These are phyloP conservation scores for Monodelphis domestica DNA, from an alignment of 2,797 vertebrate genomes.

Conservation along the genomic window DNA sequence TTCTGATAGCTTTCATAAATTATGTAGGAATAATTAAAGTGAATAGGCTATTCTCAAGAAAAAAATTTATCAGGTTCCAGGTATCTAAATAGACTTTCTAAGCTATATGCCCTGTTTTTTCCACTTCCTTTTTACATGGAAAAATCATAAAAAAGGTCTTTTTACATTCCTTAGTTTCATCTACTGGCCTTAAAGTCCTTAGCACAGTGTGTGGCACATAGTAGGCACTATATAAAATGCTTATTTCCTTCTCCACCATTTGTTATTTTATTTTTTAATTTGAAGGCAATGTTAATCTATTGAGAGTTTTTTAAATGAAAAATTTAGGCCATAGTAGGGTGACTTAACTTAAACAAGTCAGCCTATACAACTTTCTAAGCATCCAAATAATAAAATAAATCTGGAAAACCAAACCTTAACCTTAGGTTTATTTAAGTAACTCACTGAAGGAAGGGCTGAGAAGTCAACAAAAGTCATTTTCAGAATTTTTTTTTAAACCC, in stretches of 20 bases:
- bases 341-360: background rate
- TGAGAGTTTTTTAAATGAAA: background rate
- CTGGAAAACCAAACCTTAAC: background rate
- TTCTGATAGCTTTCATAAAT: constrained; percentile 43
- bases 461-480: background rate
- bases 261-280: background rate
- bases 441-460: background rate
- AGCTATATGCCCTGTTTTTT: background rate
- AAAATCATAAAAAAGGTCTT: too few relatives aligned
- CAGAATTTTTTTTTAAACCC: too few relatives aligned
- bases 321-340: background rate
- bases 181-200: background rate
- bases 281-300: background rate
- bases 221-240: background rate
- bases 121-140: background rate
- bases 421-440: background rate
- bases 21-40: background rate
- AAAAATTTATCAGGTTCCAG: background rate
- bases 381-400: background rate
- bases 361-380: background rate
- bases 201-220: background rate
- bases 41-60: background rate
- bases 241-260: background rate
- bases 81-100: background rate
- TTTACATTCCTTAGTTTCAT: too few relatives aligned